phyloP scores from a whole-genome alignment of 1,140 invertebrate genomes.

The Arctopsyche grandis region DNA sequence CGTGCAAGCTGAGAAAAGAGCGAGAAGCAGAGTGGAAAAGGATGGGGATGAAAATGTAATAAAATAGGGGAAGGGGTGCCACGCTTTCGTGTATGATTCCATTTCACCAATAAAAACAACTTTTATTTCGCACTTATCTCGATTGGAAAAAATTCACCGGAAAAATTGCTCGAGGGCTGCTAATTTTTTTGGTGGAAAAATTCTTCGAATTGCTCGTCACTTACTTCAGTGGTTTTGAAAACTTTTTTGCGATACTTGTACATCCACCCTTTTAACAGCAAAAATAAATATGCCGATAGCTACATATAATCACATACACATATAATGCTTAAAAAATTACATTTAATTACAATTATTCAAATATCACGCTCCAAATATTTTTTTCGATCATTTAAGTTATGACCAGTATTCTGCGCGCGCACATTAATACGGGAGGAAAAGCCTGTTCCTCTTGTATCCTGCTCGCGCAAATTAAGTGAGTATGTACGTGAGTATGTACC shows the following conservation, averaged over 20 bases:
- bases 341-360: no score
- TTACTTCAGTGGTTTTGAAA: slow-evolving; percentile 4
- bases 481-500: no score
- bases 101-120: slow-evolving; percentile 29
- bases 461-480: no score
- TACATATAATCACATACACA: background rate
- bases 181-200: background rate
- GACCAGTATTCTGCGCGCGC: no score
- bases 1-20: background rate
- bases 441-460: no score
- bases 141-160: slow-evolving; percentile 29
- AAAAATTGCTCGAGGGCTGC: slow-evolving; percentile 3
- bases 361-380: no score
- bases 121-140: slow-evolving; percentile 34
- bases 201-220: background rate
- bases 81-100: slow-evolving; percentile 18
- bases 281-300: background rate
- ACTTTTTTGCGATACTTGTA: background rate
- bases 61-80: slow-evolving; percentile 2
- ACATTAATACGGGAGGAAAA: no score
- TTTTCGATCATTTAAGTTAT: no score
- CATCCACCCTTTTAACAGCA: background rate
- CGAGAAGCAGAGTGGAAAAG: background rate
- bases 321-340: background rate
- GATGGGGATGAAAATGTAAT: background rate